Percentiles rank a stretch among this genome's conserved stretches.
phyloP scores from a whole-genome alignment of 1,140 invertebrate species.

The Trichoplusia ni region DNA sequence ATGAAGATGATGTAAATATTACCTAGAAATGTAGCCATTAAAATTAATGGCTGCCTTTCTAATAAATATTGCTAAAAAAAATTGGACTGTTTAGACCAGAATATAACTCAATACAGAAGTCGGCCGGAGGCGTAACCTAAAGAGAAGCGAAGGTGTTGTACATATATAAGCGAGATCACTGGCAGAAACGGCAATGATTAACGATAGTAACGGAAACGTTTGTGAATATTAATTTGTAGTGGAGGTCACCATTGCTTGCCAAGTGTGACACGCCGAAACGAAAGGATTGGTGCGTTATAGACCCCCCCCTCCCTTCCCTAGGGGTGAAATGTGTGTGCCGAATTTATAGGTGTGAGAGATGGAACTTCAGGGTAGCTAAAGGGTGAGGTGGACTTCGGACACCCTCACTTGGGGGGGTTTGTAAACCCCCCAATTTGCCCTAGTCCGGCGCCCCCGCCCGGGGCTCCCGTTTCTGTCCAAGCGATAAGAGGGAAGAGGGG shows the following conservation, averaged over 20 bases:
- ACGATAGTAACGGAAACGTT: constrained; percentile 76
- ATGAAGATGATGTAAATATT: no score
- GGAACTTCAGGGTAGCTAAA: constrained; percentile 80
- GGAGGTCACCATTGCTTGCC: constrained; percentile 71
- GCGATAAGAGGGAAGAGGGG: constrained; percentile 80
- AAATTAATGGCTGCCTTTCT: neutral
- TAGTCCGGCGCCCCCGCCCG: constrained; percentile 77
- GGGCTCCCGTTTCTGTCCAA: constrained; percentile 77
- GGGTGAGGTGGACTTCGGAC: constrained; percentile 78
- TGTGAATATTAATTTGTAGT: constrained; percentile 81
- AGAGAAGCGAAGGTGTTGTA: constrained; percentile 14
- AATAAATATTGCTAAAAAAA: no score
- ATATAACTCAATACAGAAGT: no score
- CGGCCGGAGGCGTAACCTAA: constrained; percentile 4
- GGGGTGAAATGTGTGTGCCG: constrained; percentile 77
- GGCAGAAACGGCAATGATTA: constrained; percentile 70
- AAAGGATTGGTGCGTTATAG: constrained; percentile 76
- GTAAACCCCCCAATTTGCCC: constrained; percentile 74
- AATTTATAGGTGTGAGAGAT: constrained; percentile 81
- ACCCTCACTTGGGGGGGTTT: constrained; percentile 68
- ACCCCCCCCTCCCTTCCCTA: constrained; percentile 59
- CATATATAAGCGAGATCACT: constrained; percentile 45
- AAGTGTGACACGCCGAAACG: constrained; percentile 76
- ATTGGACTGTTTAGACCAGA: no score
- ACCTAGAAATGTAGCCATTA: no score